phyloP scores from a whole-genome alignment of 2,113 vertebrate genomes.

The Pachyramphus minor region DNA sequence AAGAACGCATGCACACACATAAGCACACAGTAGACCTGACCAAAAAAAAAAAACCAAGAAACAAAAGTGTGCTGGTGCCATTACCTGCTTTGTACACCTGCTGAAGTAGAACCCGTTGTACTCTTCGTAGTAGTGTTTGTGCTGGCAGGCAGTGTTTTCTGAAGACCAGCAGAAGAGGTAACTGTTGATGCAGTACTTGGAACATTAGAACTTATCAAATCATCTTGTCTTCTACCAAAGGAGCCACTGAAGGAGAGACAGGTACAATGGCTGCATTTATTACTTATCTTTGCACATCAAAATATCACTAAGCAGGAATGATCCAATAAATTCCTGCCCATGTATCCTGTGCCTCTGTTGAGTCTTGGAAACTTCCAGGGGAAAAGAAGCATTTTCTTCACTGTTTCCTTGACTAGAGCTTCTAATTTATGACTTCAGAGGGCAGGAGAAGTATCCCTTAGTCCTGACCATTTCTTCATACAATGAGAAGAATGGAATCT shows the following conservation, averaged over 20 bases:
- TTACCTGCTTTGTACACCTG: constrained; percentile 90
- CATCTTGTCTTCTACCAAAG: constrained; percentile 92
- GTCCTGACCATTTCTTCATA: background rate
- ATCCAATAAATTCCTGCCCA: background rate
- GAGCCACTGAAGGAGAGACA: constrained; percentile 83
- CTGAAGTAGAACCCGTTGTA: constrained; percentile 76
- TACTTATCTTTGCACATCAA: background rate
- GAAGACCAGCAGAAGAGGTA: constrained; percentile 93
- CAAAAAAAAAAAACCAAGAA: background rate
- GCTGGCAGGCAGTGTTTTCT: constrained; percentile 84
- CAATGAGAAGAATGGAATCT: background rate
- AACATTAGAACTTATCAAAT: constrained; percentile 85
- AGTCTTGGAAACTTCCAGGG: background rate
- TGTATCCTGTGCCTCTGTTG: background rate
- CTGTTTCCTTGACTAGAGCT: background rate
- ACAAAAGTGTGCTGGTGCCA: background rate
- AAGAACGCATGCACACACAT: constrained; percentile 78
- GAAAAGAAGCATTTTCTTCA: background rate
- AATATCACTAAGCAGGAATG: background rate
- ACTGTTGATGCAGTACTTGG: constrained; percentile 87
- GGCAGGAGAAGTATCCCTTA: background rate
- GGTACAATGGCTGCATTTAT: constrained; percentile 29
- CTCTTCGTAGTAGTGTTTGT: constrained; percentile 80
- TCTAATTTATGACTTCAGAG: background rate
- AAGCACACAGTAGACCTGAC: constrained; percentile 72